Evolutionary conservation across 2,888 invertebrate species (phyloP), one percentile per base, ranked within the genome.

Genomic region (Melanchra persicariae): DNA sequence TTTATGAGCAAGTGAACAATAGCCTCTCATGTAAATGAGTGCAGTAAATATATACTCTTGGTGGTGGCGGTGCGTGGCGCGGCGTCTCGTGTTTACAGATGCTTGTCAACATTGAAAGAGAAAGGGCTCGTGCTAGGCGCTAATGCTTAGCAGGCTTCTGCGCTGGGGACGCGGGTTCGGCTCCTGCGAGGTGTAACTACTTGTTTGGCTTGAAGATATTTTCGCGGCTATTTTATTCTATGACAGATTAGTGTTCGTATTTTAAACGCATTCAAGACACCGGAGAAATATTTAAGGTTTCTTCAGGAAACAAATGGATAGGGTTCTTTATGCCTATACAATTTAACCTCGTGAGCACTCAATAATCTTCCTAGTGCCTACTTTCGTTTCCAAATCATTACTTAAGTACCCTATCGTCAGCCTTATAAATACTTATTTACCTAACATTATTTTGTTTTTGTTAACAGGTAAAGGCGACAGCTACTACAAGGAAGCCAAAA

Each of bases 21-120:
- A 54, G 40, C 12, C 37, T 24, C 40, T 45, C 51, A 47, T 51
- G 24, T 62, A 43, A 52, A 58, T 57, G 59, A 55, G 63, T 24
- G 55, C 34, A 64, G 70, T 66, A 47, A 65, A 37, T 49, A 59
- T 49, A 57, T 69, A 54, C 51, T 57, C 45, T 51, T 10, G 10
- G 34, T 34, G 45, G 24, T 45, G 17, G 55, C n/a, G 24, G n/a
- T 37, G 51, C 52, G 51, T 49, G 58, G 54, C 71, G 67, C 5
- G 30, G 47, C 26, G 22, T 57, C n/a, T n/a, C 51, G 57, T 77
- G 71, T 68, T 65, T 81, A 72, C 64, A 64, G 60, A 66, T 64
- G 58, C 82, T 65, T 78, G 73, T 77, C 79, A 82, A 82, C 82
- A 79, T 57, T 73, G 79, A 79, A 82, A 79, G 78, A 49, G 79